Percentiles rank a stretch among this genome's conserved stretches.
Evolutionary conservation across 2,113 vertebrate genomes (phyloP).

Genomic region (Nycticorax nycticorax): DNA sequence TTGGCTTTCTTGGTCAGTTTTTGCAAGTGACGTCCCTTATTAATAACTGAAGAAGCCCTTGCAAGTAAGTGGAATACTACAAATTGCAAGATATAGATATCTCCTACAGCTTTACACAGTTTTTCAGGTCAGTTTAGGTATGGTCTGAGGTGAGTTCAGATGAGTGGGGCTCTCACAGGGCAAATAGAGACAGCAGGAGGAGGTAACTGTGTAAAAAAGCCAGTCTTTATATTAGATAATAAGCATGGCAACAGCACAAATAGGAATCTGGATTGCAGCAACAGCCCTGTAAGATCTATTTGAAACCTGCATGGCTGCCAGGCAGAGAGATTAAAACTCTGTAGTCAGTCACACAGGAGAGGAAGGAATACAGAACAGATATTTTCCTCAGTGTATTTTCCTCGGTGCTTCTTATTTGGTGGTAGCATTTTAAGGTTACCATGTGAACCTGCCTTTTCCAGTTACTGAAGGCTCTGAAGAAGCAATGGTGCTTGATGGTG

Average conservation of each 20-base stretch:
- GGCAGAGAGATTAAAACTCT: neutral
- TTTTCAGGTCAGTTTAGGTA: neutral
- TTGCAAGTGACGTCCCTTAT: neutral
- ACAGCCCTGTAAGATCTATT: neutral
- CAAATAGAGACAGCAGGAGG: neutral
- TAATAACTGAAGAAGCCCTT: neutral
- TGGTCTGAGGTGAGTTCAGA: neutral
- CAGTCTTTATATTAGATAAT: neutral
- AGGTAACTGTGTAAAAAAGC: neutral
- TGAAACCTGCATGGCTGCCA: neutral
- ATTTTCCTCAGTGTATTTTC: neutral
- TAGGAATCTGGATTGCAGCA: neutral
- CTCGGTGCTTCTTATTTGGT: neutral
- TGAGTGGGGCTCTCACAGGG: neutral
- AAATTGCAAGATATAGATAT: neutral
- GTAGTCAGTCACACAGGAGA: neutral
- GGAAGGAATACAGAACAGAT: neutral
- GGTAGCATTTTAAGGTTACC: neutral
- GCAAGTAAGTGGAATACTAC: neutral
- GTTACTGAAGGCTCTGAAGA: neutral
- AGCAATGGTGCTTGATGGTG: neutral
- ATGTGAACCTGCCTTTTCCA: neutral
- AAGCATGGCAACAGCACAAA: neutral
- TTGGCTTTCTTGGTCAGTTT: neutral
- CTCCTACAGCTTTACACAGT: neutral